phyloP scores from a whole-genome alignment of 1,140 invertebrate species.

The Chrysopa pallens region DNA sequence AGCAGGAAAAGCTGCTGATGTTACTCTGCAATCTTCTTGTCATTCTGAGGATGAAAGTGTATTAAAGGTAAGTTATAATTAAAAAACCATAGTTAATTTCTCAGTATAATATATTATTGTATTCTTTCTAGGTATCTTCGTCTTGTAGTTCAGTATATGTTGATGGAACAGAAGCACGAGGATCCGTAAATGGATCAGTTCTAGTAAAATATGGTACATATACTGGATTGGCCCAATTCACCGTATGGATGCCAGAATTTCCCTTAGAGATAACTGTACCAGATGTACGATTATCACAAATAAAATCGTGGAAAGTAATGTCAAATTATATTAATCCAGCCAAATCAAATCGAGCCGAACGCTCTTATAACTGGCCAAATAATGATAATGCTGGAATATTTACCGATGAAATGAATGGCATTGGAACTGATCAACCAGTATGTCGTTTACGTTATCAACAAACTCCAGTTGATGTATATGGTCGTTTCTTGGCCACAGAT shows the following conservation, averaged over 20 bases:
- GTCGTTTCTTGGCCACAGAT: constrained; percentile 74
- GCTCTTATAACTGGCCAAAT: constrained; percentile 33
- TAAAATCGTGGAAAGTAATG: constrained; percentile 68
- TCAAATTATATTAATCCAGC: constrained; percentile 3
- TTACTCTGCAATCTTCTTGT: constrained; percentile 88
- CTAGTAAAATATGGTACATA: constrained; percentile 88
- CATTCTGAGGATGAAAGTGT: constrained; percentile 90
- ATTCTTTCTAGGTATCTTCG: constrained; percentile 60
- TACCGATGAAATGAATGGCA: constrained; percentile 32
- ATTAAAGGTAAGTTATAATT: constrained; percentile 53
- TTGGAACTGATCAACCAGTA: constrained; percentile 34
- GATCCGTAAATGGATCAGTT: constrained; percentile 85
- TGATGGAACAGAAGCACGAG: constrained; percentile 87
- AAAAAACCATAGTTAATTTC: background rate
- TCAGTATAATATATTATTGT: background rate
- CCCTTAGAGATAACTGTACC: constrained; percentile 76
- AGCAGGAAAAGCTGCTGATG: constrained; percentile 82
- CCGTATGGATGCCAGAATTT: constrained; percentile 94
- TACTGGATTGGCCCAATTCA: constrained; percentile 70
- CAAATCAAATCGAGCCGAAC: constrained; percentile 31
- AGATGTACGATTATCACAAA: constrained; percentile 77
- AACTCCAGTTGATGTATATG: constrained; percentile 75
- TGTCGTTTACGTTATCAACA: constrained; percentile 81
- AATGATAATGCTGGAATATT: constrained; percentile 20
- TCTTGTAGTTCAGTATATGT: constrained; percentile 94